Percentiles rank a stretch among this genome's conserved stretches.
These are phyloP conservation scores for Grantiella picta DNA, from an alignment of 2,113 vertebrate species.

Conservation along the genomic window DNA sequence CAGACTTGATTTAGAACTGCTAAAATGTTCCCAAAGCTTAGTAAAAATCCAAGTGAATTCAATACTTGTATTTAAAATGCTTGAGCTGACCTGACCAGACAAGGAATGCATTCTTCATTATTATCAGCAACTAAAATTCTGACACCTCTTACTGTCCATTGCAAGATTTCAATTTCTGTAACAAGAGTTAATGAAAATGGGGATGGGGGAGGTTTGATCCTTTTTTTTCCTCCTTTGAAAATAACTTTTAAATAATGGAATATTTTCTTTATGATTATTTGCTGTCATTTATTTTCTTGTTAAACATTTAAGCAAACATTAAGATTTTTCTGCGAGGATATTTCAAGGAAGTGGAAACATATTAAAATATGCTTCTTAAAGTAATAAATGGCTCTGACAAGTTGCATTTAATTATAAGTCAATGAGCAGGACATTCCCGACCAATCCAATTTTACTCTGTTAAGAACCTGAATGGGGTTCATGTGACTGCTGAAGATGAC, in stretches of 20 bases:
- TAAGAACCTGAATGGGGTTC: neutral
- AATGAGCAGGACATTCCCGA: neutral
- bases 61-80: neutral
- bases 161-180: neutral
- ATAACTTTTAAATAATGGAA: neutral
- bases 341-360: neutral
- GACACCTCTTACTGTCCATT: neutral
- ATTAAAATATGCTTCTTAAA: neutral
- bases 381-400: neutral
- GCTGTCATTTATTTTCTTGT: neutral
- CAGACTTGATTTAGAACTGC: neutral
- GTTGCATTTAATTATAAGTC: neutral
- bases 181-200: neutral
- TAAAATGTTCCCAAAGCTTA: neutral
- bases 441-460: neutral
- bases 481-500: neutral
- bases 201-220: rapidly evolving
- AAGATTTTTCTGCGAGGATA: neutral
- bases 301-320: neutral
- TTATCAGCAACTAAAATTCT: neutral
- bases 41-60: neutral
- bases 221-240: neutral
- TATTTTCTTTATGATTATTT: neutral
- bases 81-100: neutral
- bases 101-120: neutral